phyloP scores from a whole-genome alignment of 2,888 invertebrate species.

The Hemicrepidius hirtus region DNA sequence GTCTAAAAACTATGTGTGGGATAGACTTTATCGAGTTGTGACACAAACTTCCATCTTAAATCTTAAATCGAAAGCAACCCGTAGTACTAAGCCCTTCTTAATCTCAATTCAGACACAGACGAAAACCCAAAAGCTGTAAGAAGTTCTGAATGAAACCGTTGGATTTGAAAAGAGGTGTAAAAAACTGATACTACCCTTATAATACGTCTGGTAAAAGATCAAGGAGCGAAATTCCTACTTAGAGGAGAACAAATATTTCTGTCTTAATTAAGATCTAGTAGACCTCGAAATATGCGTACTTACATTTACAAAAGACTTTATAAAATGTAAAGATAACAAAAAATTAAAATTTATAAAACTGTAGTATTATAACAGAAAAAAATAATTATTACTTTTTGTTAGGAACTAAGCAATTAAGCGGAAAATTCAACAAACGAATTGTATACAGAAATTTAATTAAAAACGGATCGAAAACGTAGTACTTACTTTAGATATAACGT shows the following conservation, averaged over 20 bases:
- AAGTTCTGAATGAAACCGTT: neutral
- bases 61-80: neutral
- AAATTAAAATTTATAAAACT: neutral
- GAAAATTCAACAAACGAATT: no score
- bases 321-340: neutral
- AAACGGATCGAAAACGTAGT: no score
- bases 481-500: no score
- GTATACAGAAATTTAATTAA: no score
- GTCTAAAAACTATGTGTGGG: no score
- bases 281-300: neutral
- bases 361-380: no score
- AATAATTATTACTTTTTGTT: no score
- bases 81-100: conserved; percentile 1
- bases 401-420: no score
- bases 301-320: neutral
- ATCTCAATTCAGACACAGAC: conserved; percentile 9
- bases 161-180: neutral
- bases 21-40: neutral
- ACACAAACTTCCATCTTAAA: neutral
- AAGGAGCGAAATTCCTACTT: conserved; percentile 7
- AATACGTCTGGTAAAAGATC: conserved; percentile 7
- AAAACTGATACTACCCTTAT: conserved; percentile 15
- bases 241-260: conserved; percentile 7
- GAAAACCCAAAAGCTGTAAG: conserved; percentile 4
- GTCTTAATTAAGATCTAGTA: conserved; percentile 3